phyloP scores from a whole-genome alignment of 2,797 vertebrate genomes.

The Yasuhikotakia modesta region DNA sequence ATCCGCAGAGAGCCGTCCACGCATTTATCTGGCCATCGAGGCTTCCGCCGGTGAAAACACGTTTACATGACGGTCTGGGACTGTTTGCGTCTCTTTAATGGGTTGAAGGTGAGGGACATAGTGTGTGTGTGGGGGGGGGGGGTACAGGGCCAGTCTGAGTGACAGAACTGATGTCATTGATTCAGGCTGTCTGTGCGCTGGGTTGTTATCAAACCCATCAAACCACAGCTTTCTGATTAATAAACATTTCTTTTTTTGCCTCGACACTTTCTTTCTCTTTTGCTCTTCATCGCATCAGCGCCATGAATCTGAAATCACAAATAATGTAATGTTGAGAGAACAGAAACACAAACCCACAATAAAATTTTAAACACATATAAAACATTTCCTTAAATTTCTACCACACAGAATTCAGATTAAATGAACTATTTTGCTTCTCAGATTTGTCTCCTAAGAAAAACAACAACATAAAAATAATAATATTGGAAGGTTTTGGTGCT shows the following conservation, averaged over 20 bases:
- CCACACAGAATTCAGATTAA: no score
- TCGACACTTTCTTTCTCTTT: neutral
- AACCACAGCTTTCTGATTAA: neutral
- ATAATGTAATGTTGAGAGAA: conserved; percentile 15
- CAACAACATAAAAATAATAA: no score
- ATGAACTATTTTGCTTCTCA: neutral
- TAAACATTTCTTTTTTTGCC: neutral
- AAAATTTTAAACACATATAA: neutral
- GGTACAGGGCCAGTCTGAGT: conserved; percentile 2
- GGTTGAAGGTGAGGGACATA: conserved; percentile 46
- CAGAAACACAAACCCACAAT: neutral
- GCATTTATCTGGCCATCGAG: conserved; percentile 39
- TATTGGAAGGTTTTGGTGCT: neutral
- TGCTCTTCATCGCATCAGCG: neutral
- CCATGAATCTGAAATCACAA: neutral
- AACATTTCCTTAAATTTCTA: no score
- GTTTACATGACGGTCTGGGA: neutral
- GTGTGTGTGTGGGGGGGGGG: conserved; percentile 25
- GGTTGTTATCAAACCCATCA: conserved; percentile 3
- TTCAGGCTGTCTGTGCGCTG: conserved; percentile 26
- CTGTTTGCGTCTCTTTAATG: conserved; percentile 28
- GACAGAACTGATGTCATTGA: conserved; percentile 46
- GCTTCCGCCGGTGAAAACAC: neutral
- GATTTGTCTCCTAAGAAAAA: neutral
- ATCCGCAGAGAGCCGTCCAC: conserved; percentile 17